Base-by-base conservation (phyloP, 2,113 vertebrate species). In the Synchiropus splendidus region DNA sequence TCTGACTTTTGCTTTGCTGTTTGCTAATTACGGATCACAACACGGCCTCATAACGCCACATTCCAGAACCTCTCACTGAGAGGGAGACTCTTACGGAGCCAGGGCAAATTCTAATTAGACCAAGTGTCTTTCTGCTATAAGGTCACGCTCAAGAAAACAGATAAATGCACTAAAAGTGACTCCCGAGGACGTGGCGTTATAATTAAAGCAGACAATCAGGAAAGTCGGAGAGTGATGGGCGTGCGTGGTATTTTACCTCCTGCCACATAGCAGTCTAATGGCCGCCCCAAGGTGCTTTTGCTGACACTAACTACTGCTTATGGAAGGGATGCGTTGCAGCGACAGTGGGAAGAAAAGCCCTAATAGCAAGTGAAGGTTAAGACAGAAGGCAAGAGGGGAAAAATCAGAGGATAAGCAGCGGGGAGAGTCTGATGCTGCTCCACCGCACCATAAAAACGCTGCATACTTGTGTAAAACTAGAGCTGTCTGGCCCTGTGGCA, bases 131-230 rank as follows among this genome's bases (percentile, higher is more conserved):
- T 67, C 54, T 59, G 55, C 37, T 38, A 13, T 54, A 15, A 50
- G 54, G 52, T 55, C 50, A 48, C 21, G 48, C 27, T 15, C 16
- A 21, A 55, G 57, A 59, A 67, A 66, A 58, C 9, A 71, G 61
- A 70, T 40, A 61, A 56, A 65, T 6, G 52, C 6, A n/a, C 31
- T 31, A 36, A 51, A 49, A 10, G 18, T 31, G 35, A 48, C 10
- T 15, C 42, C 46, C 41, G 42, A 51, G 67, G 36, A 65, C 36
- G 45, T 57, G 5, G 52, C 38, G 56, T 36, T 70, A 58, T 70
- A 77, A 82, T 81, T 79, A 76, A 75, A 62, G 39, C 61, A 74
- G 79, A 79, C 79, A 76, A 81, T 82, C 61, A 72, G 76, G 65
- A 78, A 67, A 61, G 68, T 58, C 50, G 40, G 59, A 47, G 49